Evolutionary conservation across 2,888 invertebrate genomes (phyloP).

Genomic region (Lutraria lutraria): DNA sequence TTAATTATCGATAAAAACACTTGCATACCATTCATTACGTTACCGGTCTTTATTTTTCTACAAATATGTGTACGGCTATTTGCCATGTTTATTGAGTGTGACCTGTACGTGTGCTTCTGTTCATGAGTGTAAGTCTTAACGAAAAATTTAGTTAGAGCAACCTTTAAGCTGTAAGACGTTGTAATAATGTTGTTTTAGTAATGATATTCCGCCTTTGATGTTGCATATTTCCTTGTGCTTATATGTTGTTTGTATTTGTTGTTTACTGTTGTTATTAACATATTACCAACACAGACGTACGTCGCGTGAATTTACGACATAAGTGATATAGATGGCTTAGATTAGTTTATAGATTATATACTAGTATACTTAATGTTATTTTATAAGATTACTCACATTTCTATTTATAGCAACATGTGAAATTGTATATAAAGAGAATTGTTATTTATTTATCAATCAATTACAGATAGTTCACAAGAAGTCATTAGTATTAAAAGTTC

Average conservation of each 20-base stretch:
- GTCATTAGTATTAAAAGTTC: too few relatives aligned
- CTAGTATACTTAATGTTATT: not conserved
- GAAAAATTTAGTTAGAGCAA: not conserved
- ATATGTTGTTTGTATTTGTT: not conserved
- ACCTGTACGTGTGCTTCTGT: not conserved
- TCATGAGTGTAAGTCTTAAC: not conserved
- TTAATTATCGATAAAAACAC: conserved; percentile 1
- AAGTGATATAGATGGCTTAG: not conserved
- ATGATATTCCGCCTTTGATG: not conserved
- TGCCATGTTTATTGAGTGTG: not conserved
- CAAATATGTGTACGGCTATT: not conserved
- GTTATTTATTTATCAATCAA: not conserved
- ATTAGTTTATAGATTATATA: not conserved
- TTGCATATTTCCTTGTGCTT: not conserved
- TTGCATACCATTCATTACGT: not conserved
- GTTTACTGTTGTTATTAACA: not conserved
- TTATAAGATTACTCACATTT: not conserved
- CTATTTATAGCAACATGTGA: not conserved
- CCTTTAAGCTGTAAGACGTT: not conserved
- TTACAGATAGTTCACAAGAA: not conserved
- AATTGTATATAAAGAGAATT: not conserved
- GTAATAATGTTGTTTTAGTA: not conserved
- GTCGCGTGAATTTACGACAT: not conserved
- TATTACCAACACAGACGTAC: not conserved
- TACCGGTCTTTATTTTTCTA: not conserved